A percentile compares a stretch with the other conserved stretches of the same genome.
phyloP scores from a whole-genome alignment of 2,797 vertebrate genomes.

The Tokudaia tokunoshimensis region DNA sequence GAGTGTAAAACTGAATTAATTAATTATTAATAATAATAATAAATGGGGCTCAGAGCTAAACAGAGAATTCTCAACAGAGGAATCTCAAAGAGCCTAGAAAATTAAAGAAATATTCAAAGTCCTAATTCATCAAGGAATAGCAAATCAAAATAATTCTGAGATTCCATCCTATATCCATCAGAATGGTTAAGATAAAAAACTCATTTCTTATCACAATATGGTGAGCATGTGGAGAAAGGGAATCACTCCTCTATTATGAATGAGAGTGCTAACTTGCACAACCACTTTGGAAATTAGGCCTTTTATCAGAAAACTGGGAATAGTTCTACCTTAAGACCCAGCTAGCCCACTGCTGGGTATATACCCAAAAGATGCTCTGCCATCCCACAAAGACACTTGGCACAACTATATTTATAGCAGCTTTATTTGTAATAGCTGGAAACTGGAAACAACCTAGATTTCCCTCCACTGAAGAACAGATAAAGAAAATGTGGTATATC shows the following conservation, averaged over 20 bases:
- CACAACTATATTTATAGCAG: too few relatives aligned
- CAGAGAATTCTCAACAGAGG: background rate
- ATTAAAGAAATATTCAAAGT: background rate
- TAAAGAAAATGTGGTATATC: too few relatives aligned
- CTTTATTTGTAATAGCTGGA: too few relatives aligned
- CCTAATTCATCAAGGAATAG: background rate
- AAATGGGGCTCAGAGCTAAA: background rate
- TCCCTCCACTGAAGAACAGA: too few relatives aligned
- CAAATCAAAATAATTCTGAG: background rate
- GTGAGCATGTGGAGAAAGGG: background rate
- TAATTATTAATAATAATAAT: too few relatives aligned
- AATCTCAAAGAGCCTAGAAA: background rate
- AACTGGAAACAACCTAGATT: too few relatives aligned
- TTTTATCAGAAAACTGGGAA: background rate
- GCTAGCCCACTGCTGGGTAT: too few relatives aligned
- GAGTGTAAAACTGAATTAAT: too few relatives aligned
- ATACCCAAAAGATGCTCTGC: background rate
- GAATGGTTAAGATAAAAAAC: background rate
- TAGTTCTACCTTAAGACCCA: background rate
- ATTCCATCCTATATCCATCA: background rate
- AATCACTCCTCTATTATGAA: background rate
- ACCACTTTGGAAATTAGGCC: background rate
- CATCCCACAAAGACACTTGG: too few relatives aligned
- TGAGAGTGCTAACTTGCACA: background rate
- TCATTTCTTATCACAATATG: background rate